phyloP scores from a whole-genome alignment of 1,140 invertebrate genomes.

The Gonatopus flavifemur region DNA sequence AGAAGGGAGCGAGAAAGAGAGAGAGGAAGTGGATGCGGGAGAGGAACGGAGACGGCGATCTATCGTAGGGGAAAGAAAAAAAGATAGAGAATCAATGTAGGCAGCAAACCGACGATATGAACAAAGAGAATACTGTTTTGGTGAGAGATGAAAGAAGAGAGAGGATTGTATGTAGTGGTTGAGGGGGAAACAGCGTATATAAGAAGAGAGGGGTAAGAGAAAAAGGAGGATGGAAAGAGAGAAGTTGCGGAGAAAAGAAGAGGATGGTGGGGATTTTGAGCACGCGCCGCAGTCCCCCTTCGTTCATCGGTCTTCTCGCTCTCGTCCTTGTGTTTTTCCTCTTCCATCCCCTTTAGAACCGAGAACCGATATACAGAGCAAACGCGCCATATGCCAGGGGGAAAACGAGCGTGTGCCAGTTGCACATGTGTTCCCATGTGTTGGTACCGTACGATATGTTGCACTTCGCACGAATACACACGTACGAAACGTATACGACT shows the following conservation, averaged over 20 bases:
- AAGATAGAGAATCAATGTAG: background rate
- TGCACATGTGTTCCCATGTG: no score
- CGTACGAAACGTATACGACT: background rate
- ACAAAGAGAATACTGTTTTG: background rate
- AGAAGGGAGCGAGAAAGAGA: constrained; percentile 12
- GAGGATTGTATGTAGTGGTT: constrained; percentile 1
- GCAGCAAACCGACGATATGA: background rate
- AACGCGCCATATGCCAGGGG: constrained; percentile 46
- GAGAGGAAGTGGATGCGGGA: constrained; percentile 8
- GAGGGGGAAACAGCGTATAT: constrained; percentile 8
- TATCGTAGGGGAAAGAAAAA: background rate
- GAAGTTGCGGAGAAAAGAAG: constrained; percentile 18
- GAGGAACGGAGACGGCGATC: constrained; percentile 10
- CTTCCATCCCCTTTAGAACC: constrained; percentile 24
- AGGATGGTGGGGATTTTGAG: constrained; percentile 48
- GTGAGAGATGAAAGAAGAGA: constrained; percentile 2
- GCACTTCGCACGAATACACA: background rate
- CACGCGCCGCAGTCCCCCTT: constrained; percentile 55
- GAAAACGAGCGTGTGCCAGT: constrained; percentile 35
- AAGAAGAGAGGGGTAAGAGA: constrained; percentile 9
- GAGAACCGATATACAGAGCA: constrained; percentile 31
- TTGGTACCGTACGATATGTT: no score
- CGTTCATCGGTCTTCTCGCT: constrained; percentile 38
- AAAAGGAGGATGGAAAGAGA: constrained; percentile 16
- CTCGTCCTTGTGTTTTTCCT: constrained; percentile 17